Percentiles rank a stretch among this genome's conserved stretches.
phyloP scores from a whole-genome alignment of 2,888 invertebrate species.

The Lasioglossum pauxillum region DNA sequence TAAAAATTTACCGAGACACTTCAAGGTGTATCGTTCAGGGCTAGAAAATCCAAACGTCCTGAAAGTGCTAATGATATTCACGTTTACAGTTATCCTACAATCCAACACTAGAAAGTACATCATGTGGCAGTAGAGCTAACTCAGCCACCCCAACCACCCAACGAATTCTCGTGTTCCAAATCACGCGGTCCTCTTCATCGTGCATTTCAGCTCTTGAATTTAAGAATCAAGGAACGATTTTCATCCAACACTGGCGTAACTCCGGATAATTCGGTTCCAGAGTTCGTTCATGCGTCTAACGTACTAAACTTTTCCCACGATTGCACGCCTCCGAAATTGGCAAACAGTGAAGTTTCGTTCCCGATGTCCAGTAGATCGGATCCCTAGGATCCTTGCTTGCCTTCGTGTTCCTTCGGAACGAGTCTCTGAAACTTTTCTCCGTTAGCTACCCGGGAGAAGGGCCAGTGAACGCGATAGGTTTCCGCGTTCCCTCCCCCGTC shows the following conservation, averaged over 20 bases:
- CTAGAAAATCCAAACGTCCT: too few relatives aligned
- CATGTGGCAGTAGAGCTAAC: too few relatives aligned
- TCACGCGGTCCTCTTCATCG: neutral
- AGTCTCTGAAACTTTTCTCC: slow-evolving; percentile 57
- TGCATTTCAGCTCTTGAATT: neutral
- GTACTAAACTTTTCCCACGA: slow-evolving; percentile 27
- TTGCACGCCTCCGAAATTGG: slow-evolving; percentile 40
- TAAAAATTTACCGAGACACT: too few relatives aligned
- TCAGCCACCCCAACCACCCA: neutral
- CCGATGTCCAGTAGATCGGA: slow-evolving; percentile 51
- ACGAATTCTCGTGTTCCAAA: neutral
- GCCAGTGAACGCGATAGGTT: slow-evolving; percentile 30
- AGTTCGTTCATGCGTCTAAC: slow-evolving; percentile 2
- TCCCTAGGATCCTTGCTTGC: slow-evolving; percentile 28
- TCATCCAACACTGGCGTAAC: neutral
- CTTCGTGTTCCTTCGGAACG: slow-evolving; percentile 31
- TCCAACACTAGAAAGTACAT: too few relatives aligned
- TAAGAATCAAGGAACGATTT: neutral
- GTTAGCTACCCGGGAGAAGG: neutral
- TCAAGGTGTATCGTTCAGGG: too few relatives aligned
- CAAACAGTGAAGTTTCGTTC: slow-evolving; percentile 36
- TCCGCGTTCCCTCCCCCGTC: slow-evolving; percentile 23
- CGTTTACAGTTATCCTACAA: too few relatives aligned
- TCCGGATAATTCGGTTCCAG: neutral
- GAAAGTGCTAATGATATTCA: too few relatives aligned